These are phyloP conservation scores for Brachyptera putata DNA, from an alignment of 2,888 invertebrate species.

Conservation along the genomic window DNA sequence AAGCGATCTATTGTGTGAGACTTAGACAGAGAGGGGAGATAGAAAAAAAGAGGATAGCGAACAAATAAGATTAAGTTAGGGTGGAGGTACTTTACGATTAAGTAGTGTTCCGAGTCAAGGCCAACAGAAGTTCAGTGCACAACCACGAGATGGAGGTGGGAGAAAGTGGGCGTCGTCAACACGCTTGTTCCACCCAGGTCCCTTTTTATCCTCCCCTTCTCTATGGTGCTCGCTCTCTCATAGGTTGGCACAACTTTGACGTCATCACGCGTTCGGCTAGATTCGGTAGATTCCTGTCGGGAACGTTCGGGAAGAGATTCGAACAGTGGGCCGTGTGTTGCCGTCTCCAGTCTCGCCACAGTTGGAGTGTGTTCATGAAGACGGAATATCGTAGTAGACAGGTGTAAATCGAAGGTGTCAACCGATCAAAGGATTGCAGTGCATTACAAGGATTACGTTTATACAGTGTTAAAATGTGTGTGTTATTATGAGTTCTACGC, in stretches of 20 bases:
- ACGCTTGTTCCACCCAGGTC: slow-evolving; percentile 25
- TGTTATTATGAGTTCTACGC: slow-evolving; percentile 31
- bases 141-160: slow-evolving; percentile 25
- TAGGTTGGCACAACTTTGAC: slow-evolving; percentile 26
- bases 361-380: neutral
- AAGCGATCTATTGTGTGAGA: neutral
- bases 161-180: slow-evolving; percentile 9
- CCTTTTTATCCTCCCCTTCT: slow-evolving; percentile 30
- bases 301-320: slow-evolving; percentile 16
- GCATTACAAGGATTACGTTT: neutral
- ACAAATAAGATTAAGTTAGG: slow-evolving; percentile 24
- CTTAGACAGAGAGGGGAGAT: slow-evolving; percentile 20
- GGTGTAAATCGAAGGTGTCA: slow-evolving; percentile 4
- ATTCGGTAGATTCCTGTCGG: no score
- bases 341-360: slow-evolving; percentile 35
- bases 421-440: neutral
- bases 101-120: slow-evolving; percentile 29
- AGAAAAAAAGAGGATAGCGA: slow-evolving; percentile 21
- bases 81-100: slow-evolving; percentile 21
- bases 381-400: neutral
- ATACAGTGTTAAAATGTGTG: neutral
- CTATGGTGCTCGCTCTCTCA: slow-evolving; percentile 26
- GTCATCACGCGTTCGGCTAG: slow-evolving; percentile 25
- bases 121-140: slow-evolving; percentile 26
- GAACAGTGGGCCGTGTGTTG: slow-evolving; percentile 12